Evolutionary conservation across 2,113 vertebrate genomes (phyloP).

Genomic region (Tupaia tana): DNA sequence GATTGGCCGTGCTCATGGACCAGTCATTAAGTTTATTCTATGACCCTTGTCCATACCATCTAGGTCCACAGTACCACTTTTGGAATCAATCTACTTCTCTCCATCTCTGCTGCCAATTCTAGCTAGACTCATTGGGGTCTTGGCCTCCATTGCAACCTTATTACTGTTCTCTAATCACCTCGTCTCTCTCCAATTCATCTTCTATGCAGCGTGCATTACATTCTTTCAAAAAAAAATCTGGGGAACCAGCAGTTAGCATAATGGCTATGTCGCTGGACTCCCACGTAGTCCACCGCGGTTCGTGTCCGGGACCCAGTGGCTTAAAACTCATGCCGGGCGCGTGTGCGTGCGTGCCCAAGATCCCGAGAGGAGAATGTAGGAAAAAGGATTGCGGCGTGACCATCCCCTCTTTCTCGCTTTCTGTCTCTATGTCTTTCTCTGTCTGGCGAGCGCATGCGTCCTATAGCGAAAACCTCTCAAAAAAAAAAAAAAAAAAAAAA

Average conservation of each 20-base stretch:
- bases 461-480: no score
- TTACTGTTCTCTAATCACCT: background rate
- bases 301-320: no score
- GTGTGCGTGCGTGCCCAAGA: no score
- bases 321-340: no score
- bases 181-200: background rate
- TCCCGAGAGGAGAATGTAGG: no score
- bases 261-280: no score
- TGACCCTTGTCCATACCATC: background rate
- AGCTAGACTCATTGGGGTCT: background rate
- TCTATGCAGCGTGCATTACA: constrained; percentile 1
- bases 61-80: background rate
- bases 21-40: background rate
- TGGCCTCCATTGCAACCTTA: background rate
- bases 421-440: no score
- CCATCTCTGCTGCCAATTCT: background rate
- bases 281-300: no score
- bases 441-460: no score
- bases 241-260: no score
- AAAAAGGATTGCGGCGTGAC: no score
- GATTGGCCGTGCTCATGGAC: background rate
- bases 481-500: background rate
- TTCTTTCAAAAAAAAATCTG: background rate
- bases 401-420: no score
- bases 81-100: background rate